phyloP scores from a whole-genome alignment of 1,140 invertebrate genomes.

The Scaptomyza hsui region DNA sequence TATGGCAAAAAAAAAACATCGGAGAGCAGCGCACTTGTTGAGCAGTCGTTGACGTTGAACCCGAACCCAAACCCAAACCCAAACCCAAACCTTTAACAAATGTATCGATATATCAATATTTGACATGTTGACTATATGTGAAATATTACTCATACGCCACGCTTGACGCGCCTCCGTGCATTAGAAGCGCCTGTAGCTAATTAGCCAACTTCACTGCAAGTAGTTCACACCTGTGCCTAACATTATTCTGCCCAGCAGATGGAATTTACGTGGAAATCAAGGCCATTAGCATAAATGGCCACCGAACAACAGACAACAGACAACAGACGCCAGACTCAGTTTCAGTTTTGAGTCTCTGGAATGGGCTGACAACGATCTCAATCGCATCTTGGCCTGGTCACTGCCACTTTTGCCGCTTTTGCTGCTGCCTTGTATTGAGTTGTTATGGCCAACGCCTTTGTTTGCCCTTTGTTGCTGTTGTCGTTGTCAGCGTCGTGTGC shows the following conservation, averaged over 20 bases:
- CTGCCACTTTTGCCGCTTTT: conserved; percentile 1
- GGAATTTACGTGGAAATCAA: conserved; percentile 67
- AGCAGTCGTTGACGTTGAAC: conserved; percentile 65
- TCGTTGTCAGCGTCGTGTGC: conserved; percentile 62
- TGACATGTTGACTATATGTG: conserved; percentile 53
- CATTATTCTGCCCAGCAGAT: conserved; percentile 10
- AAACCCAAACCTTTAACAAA: not conserved
- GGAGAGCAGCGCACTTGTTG: conserved; percentile 58
- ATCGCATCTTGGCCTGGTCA: conserved; percentile 38
- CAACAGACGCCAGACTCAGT: conserved; percentile 18
- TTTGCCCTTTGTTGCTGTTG: conserved; percentile 59
- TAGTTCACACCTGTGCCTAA: conserved; percentile 74
- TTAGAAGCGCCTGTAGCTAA: conserved; percentile 69
- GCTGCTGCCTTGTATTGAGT: conserved; percentile 63
- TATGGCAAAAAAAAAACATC: conserved; percentile 40
- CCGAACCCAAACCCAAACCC: not conserved
- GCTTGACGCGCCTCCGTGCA: conserved; percentile 56
- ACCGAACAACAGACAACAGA: conserved; percentile 19
- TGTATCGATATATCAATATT: conserved; percentile 50
- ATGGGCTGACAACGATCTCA: conserved; percentile 33
- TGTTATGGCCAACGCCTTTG: conserved; percentile 80
- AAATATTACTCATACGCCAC: conserved; percentile 76
- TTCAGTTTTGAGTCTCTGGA: not conserved
- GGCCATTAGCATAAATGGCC: conserved; percentile 73
- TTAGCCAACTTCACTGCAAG: conserved; percentile 63